Evolutionary conservation across 53 echinoderm and acorn worm species (phyloP), one percentile per base, ranked within the genome.

Genomic region (Pentamera pediparva): DNA sequence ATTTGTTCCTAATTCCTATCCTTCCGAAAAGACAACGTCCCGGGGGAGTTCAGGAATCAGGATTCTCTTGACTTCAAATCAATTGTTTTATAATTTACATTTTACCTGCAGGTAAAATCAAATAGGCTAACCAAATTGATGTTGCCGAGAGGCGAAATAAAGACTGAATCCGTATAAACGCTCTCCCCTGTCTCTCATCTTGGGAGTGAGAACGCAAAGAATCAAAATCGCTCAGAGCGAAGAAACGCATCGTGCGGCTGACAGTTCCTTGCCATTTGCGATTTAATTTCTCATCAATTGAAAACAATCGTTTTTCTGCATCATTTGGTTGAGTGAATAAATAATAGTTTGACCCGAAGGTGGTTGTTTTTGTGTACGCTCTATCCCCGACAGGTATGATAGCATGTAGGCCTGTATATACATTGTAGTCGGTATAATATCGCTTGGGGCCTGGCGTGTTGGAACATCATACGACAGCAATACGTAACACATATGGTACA

Each of bases 251-350:
- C n/a, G 30, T 30, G 39, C 67, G 67, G 45, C 45, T 67, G 67
- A 67, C 67, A 67, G 67, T 67, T 67, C 45, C 41, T 15, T 67
- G 67, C 67, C 45, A 67, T 67, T 67, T 67, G 67, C 37, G 45
- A 67, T 67, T 67, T 67, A 67, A 67, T 67, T 67, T 67, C 67
- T 67, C 41, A 27, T 30, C 67, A 67, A 67, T 67, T 67, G 67
- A 67, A 67, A 67, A 67, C 67, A 67, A 67, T 43, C 67, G 67
- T 67, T 67, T 67, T 67, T 67, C 67, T 67, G 67, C 26, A 67
- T 67, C 45, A 67, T 67, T 67, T 67, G 67, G 67, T 67, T 67
- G 45, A 67, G 67, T 67, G 67, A 67, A 67, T 67, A 67, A 67
- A 67, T 67, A 67, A 67, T 67, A 67, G 45, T 27, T 40, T n/a